Conservation (phyloP, 2,797 vertebrate species). For the Orestias chungarensis region DNA sequence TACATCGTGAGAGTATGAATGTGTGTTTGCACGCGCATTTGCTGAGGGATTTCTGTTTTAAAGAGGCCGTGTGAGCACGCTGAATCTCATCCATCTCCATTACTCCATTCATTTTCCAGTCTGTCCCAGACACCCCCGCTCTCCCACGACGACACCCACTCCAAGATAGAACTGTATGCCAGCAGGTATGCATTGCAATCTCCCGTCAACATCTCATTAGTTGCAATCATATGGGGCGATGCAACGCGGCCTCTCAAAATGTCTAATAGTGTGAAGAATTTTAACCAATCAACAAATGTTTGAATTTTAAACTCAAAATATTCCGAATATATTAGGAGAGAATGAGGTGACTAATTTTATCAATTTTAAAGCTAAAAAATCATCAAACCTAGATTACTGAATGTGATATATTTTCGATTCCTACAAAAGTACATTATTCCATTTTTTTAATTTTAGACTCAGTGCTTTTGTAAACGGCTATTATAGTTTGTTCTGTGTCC, state of each 20-base stretch:
- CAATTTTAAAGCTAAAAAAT: neutral
- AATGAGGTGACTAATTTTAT: slow-evolving; percentile 3
- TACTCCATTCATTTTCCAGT: slow-evolving; percentile 78
- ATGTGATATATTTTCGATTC: too few relatives aligned
- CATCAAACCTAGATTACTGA: neutral
- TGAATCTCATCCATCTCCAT: slow-evolving; percentile 70
- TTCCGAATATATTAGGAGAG: neutral
- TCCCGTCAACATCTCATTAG: slow-evolving; percentile 33
- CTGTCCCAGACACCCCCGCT: slow-evolving; percentile 91
- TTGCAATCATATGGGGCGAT: slow-evolving; percentile 5
- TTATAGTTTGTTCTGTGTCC: neutral
- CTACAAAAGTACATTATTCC: too few relatives aligned
- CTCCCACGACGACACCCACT: slow-evolving; percentile 97
- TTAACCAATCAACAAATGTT: neutral
- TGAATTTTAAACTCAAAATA: slow-evolving; percentile 4
- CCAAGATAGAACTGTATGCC: slow-evolving; percentile 96
- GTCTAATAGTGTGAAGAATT: neutral
- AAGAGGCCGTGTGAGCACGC: slow-evolving; percentile 56
- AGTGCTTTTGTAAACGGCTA: neutral
- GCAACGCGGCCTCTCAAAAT: neutral
- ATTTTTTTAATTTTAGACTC: too few relatives aligned
- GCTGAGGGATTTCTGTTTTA: slow-evolving; percentile 38
- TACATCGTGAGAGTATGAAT: slow-evolving; percentile 13
- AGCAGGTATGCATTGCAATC: slow-evolving; percentile 83
- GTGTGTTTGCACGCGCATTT: slow-evolving; percentile 31